Base-by-base conservation (phyloP, 2,888 invertebrate genomes). In the Sabellastarte sp. region DNA sequence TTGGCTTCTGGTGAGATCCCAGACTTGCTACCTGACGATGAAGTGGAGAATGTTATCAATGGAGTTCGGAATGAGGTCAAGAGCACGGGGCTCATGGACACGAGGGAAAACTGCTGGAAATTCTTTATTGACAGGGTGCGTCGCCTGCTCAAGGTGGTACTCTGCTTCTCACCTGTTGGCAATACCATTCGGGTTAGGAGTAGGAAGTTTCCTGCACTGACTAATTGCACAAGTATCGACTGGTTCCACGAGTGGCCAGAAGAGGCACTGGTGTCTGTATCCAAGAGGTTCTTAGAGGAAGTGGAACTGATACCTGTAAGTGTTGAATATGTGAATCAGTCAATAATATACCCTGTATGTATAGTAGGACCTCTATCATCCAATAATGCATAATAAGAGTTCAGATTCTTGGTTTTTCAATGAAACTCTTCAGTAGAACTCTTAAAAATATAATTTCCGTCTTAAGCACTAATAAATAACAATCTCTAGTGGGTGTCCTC, bases 191-290 rank as follows among this genome's bases (percentile, higher is more conserved):
- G 97, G 76, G 91, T 96, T 32, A 88, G 96, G 70, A 92, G 95
- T 30, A 88, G 97, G 73, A 96, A 96, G 86, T 97, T 97, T 84
- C 97, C 97, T 0, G 95, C 96, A 5, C 89, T 97, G 68, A 93
- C 94, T 71, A 97, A 95, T 84, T 93, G 94, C 77, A 95, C 96
- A 3, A 91, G 92, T 60, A 95, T 96, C 70, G 95, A 97, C 83
- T 97, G 97, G 96, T 97, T 97, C 85, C 96, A 97, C 80, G 96
- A 96, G 84, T 97, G 97, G 97, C 96, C 97, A 1, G 93, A 95
- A 85, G 95, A 96, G 84, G 97, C 97, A 62, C 87, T 97, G 64
- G 91, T 95, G 66, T 95, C 95, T 4, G 97, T 97, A 10, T 92
- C 95, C 29, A 89, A 91, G 85, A 89, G 91, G 74, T 97, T 96